A percentile compares a stretch with the other conserved stretches of the same genome.
Conservation (phyloP, 2,113 vertebrate genomes). For the Hippocampus barbouri region DNA sequence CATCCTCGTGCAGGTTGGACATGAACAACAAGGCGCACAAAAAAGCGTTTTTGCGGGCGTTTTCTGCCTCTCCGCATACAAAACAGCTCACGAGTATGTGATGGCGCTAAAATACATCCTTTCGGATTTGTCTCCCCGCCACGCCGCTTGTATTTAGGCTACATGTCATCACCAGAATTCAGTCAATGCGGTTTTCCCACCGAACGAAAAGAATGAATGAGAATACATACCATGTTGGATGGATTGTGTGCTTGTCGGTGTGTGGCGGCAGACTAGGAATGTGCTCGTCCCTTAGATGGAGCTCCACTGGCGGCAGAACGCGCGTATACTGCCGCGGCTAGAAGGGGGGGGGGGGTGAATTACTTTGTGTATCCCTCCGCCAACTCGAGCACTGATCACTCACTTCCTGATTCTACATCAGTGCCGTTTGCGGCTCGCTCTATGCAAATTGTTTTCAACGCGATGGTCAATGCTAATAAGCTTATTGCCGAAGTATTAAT, state of each 20-base stretch:
- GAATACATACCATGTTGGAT: slow-evolving; percentile 72
- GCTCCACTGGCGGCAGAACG: slow-evolving; percentile 56
- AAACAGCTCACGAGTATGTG: neutral
- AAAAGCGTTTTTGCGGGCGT: slow-evolving; percentile 36
- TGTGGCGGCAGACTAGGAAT: slow-evolving; percentile 56
- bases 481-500: neutral
- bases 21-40: neutral
- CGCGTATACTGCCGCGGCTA: slow-evolving; percentile 62
- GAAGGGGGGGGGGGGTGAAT: slow-evolving; percentile 59
- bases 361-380: slow-evolving; percentile 74
- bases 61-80: slow-evolving; percentile 28
- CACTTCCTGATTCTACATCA: slow-evolving; percentile 64
- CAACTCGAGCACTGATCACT: slow-evolving; percentile 52
- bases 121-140: neutral
- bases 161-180: neutral
- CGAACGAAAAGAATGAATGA: slow-evolving; percentile 35
- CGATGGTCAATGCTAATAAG: neutral
- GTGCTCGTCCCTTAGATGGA: slow-evolving; percentile 66
- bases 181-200: neutral
- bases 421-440: neutral
- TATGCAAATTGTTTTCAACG: neutral
- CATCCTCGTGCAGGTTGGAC: neutral
- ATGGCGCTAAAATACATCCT: neutral
- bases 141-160: neutral
- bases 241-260: slow-evolving; percentile 60